Evolutionary conservation across 2,797 vertebrate genomes (phyloP).

Genomic region (Enteromius treurensis): DNA sequence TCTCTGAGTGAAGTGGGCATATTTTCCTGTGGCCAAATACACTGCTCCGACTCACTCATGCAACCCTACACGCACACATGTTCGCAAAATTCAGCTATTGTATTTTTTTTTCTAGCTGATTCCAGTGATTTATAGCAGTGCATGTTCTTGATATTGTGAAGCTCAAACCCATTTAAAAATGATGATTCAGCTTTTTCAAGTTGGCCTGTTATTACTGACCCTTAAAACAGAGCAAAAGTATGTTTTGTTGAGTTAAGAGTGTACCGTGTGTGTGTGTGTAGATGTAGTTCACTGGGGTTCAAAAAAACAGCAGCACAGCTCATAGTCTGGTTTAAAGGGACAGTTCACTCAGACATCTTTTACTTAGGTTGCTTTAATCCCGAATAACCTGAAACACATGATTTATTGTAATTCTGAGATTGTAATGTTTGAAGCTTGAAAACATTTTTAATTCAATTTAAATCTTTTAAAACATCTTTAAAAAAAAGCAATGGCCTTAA

Average conservation of each 20-base stretch:
- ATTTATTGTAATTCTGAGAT: not conserved
- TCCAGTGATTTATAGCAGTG: slow-evolving; percentile 49
- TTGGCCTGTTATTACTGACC: slow-evolving; percentile 20
- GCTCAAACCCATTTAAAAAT: not conserved
- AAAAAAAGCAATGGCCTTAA: slow-evolving; percentile 15
- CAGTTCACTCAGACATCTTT: not conserved
- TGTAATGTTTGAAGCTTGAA: not conserved
- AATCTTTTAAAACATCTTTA: not conserved
- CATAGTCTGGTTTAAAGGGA: not conserved
- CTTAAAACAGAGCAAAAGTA: not conserved
- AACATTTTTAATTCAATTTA: not conserved
- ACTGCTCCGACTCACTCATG: slow-evolving; percentile 17
- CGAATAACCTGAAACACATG: not conserved
- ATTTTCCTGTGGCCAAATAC: slow-evolving; percentile 22
- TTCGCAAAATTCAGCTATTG: not conserved
- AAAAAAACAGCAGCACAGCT: not conserved
- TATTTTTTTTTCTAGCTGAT: slow-evolving; percentile 8
- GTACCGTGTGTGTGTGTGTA: not conserved
- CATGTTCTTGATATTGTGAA: slow-evolving; percentile 22
- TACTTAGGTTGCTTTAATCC: not conserved
- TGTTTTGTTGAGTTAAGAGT: not conserved
- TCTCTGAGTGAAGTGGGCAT: slow-evolving; percentile 4
- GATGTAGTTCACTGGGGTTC: not conserved
- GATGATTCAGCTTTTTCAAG: slow-evolving; percentile 3
- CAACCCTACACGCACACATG: not conserved